Conservation (phyloP, 2,113 vertebrate species). For the Phrynocephalus versicolor region DNA sequence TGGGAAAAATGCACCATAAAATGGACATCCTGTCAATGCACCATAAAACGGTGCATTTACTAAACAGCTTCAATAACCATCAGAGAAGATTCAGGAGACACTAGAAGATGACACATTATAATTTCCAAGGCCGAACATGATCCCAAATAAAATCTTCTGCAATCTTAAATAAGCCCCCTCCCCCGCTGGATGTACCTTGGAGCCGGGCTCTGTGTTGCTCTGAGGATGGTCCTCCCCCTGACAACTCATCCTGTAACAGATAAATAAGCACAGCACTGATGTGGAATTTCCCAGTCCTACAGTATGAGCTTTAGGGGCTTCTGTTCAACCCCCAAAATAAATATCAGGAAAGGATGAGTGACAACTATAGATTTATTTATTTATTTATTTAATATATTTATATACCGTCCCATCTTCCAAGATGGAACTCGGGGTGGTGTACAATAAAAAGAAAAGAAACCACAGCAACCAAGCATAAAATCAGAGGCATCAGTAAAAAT, state of each 20-base stretch:
- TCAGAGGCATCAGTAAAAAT: too few species aligned
- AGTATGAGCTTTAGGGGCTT: too few species aligned
- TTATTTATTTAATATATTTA: too few species aligned
- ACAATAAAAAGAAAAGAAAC: too few species aligned
- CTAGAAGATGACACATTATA: neutral
- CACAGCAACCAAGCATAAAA: too few species aligned
- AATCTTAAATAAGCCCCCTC: neutral
- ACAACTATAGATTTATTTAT: neutral
- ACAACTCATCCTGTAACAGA: slow-evolving; percentile 78
- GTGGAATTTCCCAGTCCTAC: neutral
- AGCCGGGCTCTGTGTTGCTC: slow-evolving; percentile 74
- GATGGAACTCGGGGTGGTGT: too few species aligned
- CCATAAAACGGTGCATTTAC: neutral
- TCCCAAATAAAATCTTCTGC: neutral
- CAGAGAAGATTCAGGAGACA: neutral
- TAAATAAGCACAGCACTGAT: neutral
- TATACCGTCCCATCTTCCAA: too few species aligned
- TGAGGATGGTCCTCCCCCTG: slow-evolving; percentile 79
- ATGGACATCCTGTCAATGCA: neutral
- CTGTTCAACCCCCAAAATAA: neutral
- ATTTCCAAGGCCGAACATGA: too few species aligned
- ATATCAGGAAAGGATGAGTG: neutral
- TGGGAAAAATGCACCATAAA: neutral
- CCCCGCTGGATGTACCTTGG: slow-evolving; percentile 78
- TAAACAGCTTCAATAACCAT: neutral